Evolutionary conservation across 2,797 vertebrate genomes (phyloP).

Genomic region (Catostomus latipinnis): DNA sequence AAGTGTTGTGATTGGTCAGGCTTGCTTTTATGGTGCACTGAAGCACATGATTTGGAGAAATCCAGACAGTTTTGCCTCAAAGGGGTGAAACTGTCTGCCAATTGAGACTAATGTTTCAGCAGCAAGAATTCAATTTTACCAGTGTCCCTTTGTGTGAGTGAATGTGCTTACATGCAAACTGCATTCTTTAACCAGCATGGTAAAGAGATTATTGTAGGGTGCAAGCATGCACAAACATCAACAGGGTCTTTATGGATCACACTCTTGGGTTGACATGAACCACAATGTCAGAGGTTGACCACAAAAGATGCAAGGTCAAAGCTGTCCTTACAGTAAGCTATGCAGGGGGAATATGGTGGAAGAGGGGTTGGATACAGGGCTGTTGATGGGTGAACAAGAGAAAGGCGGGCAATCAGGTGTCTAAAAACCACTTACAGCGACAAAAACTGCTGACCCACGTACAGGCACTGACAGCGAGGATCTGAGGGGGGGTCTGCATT

Average conservation of each 20-base stretch:
- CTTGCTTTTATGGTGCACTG: conserved; percentile 3
- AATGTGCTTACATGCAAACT: conserved; percentile 60
- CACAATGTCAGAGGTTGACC: conserved; percentile 45
- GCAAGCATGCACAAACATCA: conserved; percentile 50
- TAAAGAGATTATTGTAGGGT: conserved; percentile 5
- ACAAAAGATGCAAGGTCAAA: conserved; percentile 54
- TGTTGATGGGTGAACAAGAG: conserved; percentile 22
- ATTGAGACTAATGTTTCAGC: conserved; percentile 26
- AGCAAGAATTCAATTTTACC: conserved; percentile 13
- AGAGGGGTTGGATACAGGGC: conserved; percentile 26
- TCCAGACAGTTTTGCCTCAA: background rate
- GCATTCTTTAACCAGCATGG: conserved; percentile 10
- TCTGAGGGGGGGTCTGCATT: conserved; percentile 72
- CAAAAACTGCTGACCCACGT: conserved; percentile 76
- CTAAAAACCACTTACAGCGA: conserved; percentile 67
- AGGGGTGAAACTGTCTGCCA: background rate
- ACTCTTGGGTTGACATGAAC: conserved; percentile 53
- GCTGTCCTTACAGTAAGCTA: conserved; percentile 48
- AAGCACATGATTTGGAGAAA: conserved; percentile 18
- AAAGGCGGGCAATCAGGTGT: conserved; percentile 42
- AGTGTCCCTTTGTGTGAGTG: conserved; percentile 9
- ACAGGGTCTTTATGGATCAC: conserved; percentile 54
- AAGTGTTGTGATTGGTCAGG: background rate
- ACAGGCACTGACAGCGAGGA: conserved; percentile 74
- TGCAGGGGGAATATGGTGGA: conserved; percentile 18